Percentiles rank a stretch among this genome's conserved stretches.
These are phyloP conservation scores for Hermatobates lingyangjiaoensis DNA, from an alignment of 1,140 invertebrate species.

Conservation along the genomic window DNA sequence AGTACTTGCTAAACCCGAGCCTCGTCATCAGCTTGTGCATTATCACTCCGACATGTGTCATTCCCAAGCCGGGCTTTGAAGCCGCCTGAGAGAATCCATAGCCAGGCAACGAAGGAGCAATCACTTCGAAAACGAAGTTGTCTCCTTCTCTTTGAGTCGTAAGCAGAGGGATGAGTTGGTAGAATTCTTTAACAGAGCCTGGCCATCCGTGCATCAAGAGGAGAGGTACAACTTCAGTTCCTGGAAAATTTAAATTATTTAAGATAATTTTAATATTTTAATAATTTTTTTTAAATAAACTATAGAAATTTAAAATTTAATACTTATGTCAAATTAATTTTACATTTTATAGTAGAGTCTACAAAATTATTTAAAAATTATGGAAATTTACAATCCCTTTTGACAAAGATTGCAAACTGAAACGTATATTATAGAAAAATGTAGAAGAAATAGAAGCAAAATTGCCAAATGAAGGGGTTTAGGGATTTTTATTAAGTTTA, in stretches of 20 bases:
- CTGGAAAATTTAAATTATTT: slow-evolving; percentile 16
- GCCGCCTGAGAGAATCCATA: slow-evolving; percentile 63
- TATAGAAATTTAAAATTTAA: neutral
- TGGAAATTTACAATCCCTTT: no score
- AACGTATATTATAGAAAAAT: no score
- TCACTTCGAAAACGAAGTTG: slow-evolving; percentile 55
- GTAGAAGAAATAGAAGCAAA: no score
- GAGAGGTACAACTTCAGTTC: slow-evolving; percentile 32
- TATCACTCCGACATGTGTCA: slow-evolving; percentile 42
- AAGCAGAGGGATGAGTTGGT: slow-evolving; percentile 53
- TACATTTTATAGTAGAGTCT: no score
- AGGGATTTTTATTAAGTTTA: no score
- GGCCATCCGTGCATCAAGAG: slow-evolving; percentile 81
- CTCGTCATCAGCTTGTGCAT: slow-evolving; percentile 67
- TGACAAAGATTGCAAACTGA: no score
- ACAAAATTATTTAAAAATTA: no score
- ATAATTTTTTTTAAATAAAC: neutral
- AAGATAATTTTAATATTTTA: neutral
- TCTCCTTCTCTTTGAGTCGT: slow-evolving; percentile 32
- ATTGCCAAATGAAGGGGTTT: no score
- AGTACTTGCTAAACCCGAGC: slow-evolving; percentile 53
- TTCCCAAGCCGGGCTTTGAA: slow-evolving; percentile 36
- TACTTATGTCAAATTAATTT: neutral
- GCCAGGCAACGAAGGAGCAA: slow-evolving; percentile 63
- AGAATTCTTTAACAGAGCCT: slow-evolving; percentile 70